Evolutionary conservation across 1,140 invertebrate genomes (phyloP), one percentile per base, ranked within the genome.

Genomic region (Apis cerana): DNA sequence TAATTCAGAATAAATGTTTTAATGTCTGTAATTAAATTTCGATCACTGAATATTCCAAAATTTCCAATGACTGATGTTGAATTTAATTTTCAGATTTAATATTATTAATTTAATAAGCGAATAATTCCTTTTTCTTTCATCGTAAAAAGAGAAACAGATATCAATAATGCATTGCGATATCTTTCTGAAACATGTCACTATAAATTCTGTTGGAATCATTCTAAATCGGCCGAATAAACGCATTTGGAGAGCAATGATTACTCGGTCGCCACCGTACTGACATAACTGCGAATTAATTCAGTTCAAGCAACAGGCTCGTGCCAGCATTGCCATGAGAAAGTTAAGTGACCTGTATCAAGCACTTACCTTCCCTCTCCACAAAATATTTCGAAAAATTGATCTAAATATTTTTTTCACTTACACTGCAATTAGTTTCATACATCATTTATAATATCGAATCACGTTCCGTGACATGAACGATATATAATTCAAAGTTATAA

Each of bases 241-340:
- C 56, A 76, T 76, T 82, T 76, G 62, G 33, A 33, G 76, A 75
- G 33, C 33, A 50, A 58, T 74, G 72, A 76, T 76, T 74, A 58
- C 19, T 54, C 56, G 43, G 9, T 43, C 48, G 58, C 50, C 43
- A 48, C 54, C 27, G 27, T 33, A 77, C 88, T 92, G 89, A 92
- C 84, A 90, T 92, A 93, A 93, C 88, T 59, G 74, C 87, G 86
- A 93, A 92, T 92, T 92, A 91, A 93, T 93, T 93, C 90, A 84
- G 83, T 82, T 85, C 84, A 84, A 87, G 88, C 87, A 89, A 84
- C 82, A 80, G 91, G 86, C 90, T 90, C 87, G 89, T 87, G 87
- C 77, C 85, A 81, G 74, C 72, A 80, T 88, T 56, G 72, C 69
- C 85, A 87, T 88, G 91, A 90, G 90, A 93, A 92, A 93, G 92